Percentiles rank a stretch among this genome's conserved stretches.
Conservation (phyloP, 2,888 invertebrate genomes). For the Tuberolachnus salignus region DNA sequence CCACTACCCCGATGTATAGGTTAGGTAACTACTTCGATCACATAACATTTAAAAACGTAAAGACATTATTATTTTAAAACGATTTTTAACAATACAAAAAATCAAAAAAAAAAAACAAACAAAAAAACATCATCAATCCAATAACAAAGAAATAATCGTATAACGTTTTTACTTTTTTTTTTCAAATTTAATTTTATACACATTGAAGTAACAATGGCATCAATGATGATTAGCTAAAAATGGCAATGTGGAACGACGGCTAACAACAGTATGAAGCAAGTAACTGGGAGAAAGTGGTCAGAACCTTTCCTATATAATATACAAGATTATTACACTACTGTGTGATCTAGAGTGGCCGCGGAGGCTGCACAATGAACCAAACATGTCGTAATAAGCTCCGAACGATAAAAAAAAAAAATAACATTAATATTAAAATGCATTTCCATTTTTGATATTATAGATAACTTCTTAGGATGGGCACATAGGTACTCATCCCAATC, state of each 20-base stretch:
- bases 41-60: too few relatives aligned
- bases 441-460: neutral
- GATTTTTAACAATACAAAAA: too few relatives aligned
- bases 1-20: too few relatives aligned
- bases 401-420: slow-evolving; percentile 10
- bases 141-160: slow-evolving; percentile 6
- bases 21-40: too few relatives aligned
- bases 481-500: too few relatives aligned
- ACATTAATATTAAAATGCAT: neutral
- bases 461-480: neutral
- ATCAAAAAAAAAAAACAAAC: too few relatives aligned
- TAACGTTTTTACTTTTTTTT: neutral
- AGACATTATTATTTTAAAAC: too few relatives aligned
- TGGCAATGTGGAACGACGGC: slow-evolving; percentile 47
- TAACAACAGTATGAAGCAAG: slow-evolving; percentile 49
- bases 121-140: neutral
- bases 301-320: slow-evolving; percentile 42
- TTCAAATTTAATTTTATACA: neutral
- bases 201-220: slow-evolving; percentile 25
- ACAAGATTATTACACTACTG: slow-evolving; percentile 37
- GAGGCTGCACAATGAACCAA: slow-evolving; percentile 38
- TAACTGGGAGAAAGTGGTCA: slow-evolving; percentile 54
- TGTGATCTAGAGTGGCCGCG: slow-evolving; percentile 47
- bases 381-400: slow-evolving; percentile 37
- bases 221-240: slow-evolving; percentile 50